A percentile compares a stretch with the other conserved stretches of the same genome.
phyloP scores from a whole-genome alignment of 2,888 invertebrate genomes.

The Osedax frankpressi region DNA sequence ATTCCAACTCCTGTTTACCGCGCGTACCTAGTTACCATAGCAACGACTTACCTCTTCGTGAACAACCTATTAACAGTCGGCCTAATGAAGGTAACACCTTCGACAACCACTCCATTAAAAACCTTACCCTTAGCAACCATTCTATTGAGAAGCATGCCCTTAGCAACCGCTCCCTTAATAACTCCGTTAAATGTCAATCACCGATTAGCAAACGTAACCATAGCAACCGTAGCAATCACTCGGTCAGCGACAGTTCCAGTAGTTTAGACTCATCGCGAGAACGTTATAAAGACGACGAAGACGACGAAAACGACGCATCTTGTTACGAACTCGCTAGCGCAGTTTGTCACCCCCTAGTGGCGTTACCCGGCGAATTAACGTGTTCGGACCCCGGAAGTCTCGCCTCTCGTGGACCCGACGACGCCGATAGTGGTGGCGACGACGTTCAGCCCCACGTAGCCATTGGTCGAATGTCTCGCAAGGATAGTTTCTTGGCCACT shows the following conservation, averaged over 20 bases:
- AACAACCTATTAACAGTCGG: too few species aligned
- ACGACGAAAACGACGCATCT: background rate
- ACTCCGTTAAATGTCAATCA: too few species aligned
- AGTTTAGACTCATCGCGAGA: background rate
- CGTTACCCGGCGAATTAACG: background rate
- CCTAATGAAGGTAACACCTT: too few species aligned
- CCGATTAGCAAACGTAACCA: too few species aligned
- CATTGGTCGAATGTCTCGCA: background rate
- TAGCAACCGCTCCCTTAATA: background rate
- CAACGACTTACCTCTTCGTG: too few species aligned
- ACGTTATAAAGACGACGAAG: background rate
- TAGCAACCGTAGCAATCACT: background rate
- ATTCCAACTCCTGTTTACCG: too few species aligned
- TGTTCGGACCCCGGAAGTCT: background rate
- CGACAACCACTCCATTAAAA: background rate
- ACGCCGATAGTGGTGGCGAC: constrained; percentile 15
- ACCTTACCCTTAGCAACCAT: background rate
- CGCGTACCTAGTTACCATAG: too few species aligned
- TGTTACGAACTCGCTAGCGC: background rate
- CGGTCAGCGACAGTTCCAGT: background rate
- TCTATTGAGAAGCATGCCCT: background rate
- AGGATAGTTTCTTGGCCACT: background rate
- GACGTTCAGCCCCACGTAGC: background rate
- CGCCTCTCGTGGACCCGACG: constrained; percentile 26
- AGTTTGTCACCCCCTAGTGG: background rate